A percentile compares a stretch with the other conserved stretches of the same genome.
These are phyloP conservation scores for Pseudotriccus pelzelni DNA, from an alignment of 2,797 vertebrate species.

Conservation along the genomic window DNA sequence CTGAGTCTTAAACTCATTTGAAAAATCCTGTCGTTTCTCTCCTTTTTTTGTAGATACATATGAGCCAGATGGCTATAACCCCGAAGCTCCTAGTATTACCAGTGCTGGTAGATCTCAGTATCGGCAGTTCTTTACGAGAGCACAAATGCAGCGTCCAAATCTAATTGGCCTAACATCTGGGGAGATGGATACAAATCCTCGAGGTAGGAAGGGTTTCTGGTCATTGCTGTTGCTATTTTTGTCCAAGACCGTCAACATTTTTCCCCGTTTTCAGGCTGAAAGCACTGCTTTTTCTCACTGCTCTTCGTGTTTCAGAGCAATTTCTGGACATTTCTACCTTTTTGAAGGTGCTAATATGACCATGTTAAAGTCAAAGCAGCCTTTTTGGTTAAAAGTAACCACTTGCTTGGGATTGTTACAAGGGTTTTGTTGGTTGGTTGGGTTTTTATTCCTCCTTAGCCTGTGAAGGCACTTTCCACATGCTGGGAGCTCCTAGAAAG, in stretches of 20 bases:
- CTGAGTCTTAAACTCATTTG: slow-evolving; percentile 31
- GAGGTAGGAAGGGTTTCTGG: slow-evolving; percentile 83
- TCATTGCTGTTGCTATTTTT: slow-evolving; percentile 53
- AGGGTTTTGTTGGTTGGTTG: neutral
- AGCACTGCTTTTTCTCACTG: neutral
- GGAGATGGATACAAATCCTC: slow-evolving; percentile 88
- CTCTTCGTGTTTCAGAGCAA: neutral
- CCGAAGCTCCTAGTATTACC: slow-evolving; percentile 96
- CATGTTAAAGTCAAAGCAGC: neutral
- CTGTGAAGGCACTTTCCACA: neutral
- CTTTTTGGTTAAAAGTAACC: neutral
- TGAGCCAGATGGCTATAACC: slow-evolving; percentile 98
- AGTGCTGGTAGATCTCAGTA: slow-evolving; percentile 88
- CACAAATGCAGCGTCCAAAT: slow-evolving; percentile 94
- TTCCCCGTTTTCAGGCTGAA: slow-evolving; percentile 15
- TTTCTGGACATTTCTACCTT: neutral
- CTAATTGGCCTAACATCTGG: slow-evolving; percentile 95
- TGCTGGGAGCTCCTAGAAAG: neutral
- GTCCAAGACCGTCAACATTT: slow-evolving; percentile 9
- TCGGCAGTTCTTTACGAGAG: slow-evolving; percentile 94
- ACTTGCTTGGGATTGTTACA: neutral
- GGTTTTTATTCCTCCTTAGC: neutral
- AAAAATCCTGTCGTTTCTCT: slow-evolving; percentile 61
- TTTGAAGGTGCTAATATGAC: neutral
- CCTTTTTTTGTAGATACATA: slow-evolving; percentile 86